A percentile compares a stretch with the other conserved stretches of the same genome.
Evolutionary conservation across 2,797 vertebrate species (phyloP).

Genomic region (Delichon dasypus): DNA sequence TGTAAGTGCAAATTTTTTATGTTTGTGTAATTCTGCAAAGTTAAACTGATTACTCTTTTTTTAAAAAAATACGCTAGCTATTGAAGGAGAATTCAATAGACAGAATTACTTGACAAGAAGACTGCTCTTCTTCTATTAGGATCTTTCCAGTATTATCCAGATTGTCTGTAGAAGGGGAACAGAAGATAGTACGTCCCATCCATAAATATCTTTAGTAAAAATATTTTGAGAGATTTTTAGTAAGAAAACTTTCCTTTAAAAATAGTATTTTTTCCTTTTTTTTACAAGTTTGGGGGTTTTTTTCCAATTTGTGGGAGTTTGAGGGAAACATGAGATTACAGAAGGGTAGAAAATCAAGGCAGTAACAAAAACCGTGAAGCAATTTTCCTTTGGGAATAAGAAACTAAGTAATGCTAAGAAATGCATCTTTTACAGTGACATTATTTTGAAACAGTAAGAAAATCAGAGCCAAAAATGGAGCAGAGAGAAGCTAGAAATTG

Average conservation of each 20-base stretch:
- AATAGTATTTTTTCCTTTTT: background rate
- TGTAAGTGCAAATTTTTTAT: background rate
- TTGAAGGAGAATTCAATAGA: background rate
- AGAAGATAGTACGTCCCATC: background rate
- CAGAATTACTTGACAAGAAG: background rate
- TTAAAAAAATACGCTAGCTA: background rate
- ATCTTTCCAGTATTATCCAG: background rate
- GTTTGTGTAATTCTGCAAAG: background rate
- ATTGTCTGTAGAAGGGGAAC: background rate
- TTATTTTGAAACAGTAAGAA: background rate
- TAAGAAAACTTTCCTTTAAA: background rate
- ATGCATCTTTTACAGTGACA: background rate
- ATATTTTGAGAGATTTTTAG: background rate
- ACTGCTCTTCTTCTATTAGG: background rate
- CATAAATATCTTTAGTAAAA: background rate
- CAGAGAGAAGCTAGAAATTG: background rate
- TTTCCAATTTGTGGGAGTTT: background rate
- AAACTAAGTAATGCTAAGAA: background rate
- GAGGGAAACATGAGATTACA: background rate
- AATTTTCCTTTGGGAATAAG: background rate
- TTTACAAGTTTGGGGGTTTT: background rate
- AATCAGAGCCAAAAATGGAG: background rate
- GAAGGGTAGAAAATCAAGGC: background rate
- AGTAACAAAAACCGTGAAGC: background rate
- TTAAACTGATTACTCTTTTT: accelerated